A percentile compares a stretch with the other conserved stretches of the same genome.
phyloP scores from a whole-genome alignment of 2,888 invertebrate genomes.

The Elegia similella region DNA sequence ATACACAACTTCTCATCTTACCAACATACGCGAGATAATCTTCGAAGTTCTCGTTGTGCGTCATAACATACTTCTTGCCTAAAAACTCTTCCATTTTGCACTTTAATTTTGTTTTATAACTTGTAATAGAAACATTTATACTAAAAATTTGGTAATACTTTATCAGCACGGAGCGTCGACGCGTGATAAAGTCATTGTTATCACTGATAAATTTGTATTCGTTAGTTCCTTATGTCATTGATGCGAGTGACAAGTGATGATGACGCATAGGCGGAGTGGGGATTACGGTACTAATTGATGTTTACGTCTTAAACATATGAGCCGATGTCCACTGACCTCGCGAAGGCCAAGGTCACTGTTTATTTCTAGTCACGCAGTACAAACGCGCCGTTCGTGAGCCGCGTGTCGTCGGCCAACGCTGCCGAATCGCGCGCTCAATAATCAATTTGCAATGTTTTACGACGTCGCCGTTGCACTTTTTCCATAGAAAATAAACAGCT shows the following conservation, averaged over 20 bases:
- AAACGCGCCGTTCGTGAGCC: too few relatives aligned
- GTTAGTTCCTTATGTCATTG: not conserved
- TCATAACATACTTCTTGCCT: slow-evolving; percentile 43
- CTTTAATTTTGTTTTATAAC: not conserved
- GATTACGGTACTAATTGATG: not conserved
- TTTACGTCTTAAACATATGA: not conserved
- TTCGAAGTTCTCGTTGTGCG: slow-evolving; percentile 44
- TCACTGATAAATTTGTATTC: slow-evolving; percentile 1
- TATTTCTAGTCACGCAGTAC: too few relatives aligned
- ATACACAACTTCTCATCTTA: slow-evolving; percentile 27
- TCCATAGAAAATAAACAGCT: too few relatives aligned
- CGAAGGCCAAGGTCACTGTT: not conserved
- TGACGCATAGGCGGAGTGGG: not conserved
- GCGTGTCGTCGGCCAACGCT: too few relatives aligned
- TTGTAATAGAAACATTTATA: not conserved
- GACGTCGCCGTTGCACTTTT: too few relatives aligned
- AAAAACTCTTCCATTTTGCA: slow-evolving; percentile 58
- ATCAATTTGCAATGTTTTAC: too few relatives aligned
- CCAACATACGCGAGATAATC: slow-evolving; percentile 44
- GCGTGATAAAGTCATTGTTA: not conserved
- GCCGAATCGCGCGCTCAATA: too few relatives aligned
- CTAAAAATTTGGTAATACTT: not conserved
- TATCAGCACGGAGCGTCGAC: not conserved
- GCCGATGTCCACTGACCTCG: not conserved
- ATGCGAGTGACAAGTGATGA: not conserved